Conservation (phyloP, 92 coral and sea anemone species). For the Micromussa lordhowensis region DNA sequence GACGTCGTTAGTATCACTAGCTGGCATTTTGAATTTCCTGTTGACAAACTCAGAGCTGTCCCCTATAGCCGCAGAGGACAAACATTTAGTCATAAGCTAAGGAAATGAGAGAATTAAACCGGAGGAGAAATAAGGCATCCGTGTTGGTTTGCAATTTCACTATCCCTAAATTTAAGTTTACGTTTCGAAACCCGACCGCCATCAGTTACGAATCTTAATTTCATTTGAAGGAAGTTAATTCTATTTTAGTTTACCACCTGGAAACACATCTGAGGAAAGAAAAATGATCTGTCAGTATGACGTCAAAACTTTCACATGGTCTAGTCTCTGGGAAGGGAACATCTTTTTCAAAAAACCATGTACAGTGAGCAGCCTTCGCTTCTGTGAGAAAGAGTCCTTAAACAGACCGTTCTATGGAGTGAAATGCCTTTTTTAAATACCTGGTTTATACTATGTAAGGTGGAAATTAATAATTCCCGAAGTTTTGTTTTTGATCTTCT, state of each 20-base stretch:
- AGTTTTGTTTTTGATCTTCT: too few relatives aligned
- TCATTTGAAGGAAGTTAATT: background rate
- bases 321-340: background rate
- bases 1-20: background rate
- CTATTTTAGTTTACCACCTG: background rate
- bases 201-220: background rate
- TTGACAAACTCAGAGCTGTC: background rate
- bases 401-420: too few relatives aligned
- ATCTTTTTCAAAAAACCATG: background rate
- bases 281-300: background rate
- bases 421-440: too few relatives aligned
- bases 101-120: background rate
- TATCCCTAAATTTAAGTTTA: too few relatives aligned
- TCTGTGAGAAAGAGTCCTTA: too few relatives aligned
- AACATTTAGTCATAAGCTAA: background rate
- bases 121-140: too few relatives aligned
- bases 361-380: background rate
- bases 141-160: too few relatives aligned
- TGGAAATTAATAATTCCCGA: too few relatives aligned
- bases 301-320: background rate
- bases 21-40: background rate
- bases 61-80: background rate
- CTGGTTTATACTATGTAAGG: too few relatives aligned
- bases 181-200: background rate
- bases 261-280: background rate